Evolutionary conservation across 2,888 invertebrate genomes (phyloP).

Genomic region (Pachliopta kotzebuea): DNA sequence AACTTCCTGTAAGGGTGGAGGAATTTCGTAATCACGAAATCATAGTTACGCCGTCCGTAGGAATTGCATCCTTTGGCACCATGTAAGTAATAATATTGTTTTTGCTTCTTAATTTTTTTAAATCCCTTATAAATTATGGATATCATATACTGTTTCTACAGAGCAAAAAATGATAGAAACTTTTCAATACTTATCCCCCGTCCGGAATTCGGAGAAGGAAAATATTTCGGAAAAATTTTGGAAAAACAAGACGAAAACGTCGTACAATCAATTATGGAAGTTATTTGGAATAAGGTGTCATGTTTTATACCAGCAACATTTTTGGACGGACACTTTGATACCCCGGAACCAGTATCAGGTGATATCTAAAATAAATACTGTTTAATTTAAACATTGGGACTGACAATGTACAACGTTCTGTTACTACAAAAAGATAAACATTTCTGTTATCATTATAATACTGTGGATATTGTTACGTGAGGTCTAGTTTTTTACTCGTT

Average conservation of each 20-base stretch:
- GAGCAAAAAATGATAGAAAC: constrained; percentile 56
- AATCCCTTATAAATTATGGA: neutral
- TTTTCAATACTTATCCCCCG: constrained; percentile 53
- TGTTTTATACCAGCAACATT: constrained; percentile 51
- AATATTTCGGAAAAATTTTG: constrained; percentile 58
- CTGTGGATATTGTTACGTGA: no score
- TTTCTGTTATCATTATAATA: no score
- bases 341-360: constrained; percentile 57
- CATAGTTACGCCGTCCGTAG: constrained; percentile 44
- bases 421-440: no score
- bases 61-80: constrained; percentile 44
- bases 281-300: constrained; percentile 54
- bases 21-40: constrained; percentile 46
- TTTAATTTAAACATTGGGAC: no score
- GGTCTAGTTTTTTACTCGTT: no score
- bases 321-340: constrained; percentile 56
- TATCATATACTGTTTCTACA: constrained; percentile 33
- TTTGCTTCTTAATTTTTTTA: neutral
- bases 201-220: constrained; percentile 51
- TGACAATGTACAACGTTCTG: no score
- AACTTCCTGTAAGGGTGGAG: constrained; percentile 55
- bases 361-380: constrained; percentile 1
- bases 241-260: constrained; percentile 42
- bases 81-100: constrained; percentile 41
- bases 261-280: constrained; percentile 34